Percentiles rank a stretch among this genome's conserved stretches.
phyloP scores from a whole-genome alignment of 1,140 invertebrate genomes.

The Phortica variegata region DNA sequence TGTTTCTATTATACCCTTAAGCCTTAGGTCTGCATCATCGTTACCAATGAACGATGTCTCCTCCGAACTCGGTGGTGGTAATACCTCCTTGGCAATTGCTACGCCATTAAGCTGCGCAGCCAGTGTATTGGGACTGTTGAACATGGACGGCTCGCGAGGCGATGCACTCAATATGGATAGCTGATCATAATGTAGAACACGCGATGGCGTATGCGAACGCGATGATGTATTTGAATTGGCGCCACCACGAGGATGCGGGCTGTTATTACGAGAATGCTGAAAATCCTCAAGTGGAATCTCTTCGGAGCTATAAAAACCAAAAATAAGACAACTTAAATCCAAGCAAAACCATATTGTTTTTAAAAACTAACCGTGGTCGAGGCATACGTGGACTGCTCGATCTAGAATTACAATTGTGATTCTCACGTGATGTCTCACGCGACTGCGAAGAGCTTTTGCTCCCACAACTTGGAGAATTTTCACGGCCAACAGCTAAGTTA shows the following conservation, averaged over 20 bases:
- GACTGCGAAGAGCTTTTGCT: constrained; percentile 45
- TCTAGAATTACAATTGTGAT: constrained; percentile 60
- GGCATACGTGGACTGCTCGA: constrained; percentile 73
- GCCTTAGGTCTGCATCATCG: constrained; percentile 40
- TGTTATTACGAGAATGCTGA: constrained; percentile 56
- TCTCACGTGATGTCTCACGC: constrained; percentile 39
- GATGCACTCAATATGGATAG: constrained; percentile 56
- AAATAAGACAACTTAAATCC: too few species aligned
- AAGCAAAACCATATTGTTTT: neutral
- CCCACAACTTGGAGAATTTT: constrained; percentile 37
- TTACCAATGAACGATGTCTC: constrained; percentile 73
- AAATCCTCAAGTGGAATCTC: constrained; percentile 85
- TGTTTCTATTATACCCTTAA: constrained; percentile 69
- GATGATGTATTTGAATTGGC: constrained; percentile 38
- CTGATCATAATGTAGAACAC: constrained; percentile 56
- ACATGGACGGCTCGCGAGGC: constrained; percentile 29
- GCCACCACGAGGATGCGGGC: constrained; percentile 38
- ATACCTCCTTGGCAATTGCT: constrained; percentile 32
- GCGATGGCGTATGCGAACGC: constrained; percentile 46
- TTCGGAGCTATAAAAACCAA: constrained; percentile 62
- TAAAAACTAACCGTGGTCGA: constrained; percentile 60
- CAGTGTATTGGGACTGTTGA: constrained; percentile 26
- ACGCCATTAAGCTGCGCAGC: constrained; percentile 32
- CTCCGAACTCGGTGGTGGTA: constrained; percentile 60
- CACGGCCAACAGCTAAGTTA: constrained; percentile 20